Base-by-base conservation (phyloP, 2,797 vertebrate genomes). In the Sebastes alutus region DNA sequence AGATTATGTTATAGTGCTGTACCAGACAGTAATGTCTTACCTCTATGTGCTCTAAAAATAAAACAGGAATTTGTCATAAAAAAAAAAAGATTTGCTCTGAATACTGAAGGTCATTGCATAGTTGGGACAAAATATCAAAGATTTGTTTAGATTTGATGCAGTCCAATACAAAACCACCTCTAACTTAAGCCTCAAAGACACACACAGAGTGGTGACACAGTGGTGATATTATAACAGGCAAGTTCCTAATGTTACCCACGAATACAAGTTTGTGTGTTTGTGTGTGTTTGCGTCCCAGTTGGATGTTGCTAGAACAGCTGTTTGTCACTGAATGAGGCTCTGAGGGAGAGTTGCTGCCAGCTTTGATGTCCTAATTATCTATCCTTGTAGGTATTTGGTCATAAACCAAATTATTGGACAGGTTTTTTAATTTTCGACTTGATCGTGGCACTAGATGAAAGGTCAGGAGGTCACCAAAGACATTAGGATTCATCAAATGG, bases 281-380 rank as follows among this genome's bases (percentile, higher is more conserved):
- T 61, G 55, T 79, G 76, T 71, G 81, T 81, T 64, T 72, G 76
- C 77, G 73, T 82, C 87, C 87, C 82, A 68, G 82, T 85, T 88
- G 78, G 72, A 82, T 69, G 83, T 30, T 75, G 67, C 66, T 77
- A 30, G 82, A 92, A 92, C 93, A 93, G 91, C 91, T 94, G 93
- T 85, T 88, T 87, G 79, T 83, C 76, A 86, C 85, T 86, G 81
- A 87, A 87, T 87, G 74, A 85, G 81, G 81, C 81, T 82, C 92
- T 60, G 89, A 85, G 90, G 91, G 90, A 92, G 83, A 84, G 12
- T 23, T 16, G 35, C 81, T 81, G 61, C 80, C 82, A 60, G 86
- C 89, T 91, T 93, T 93, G 91, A 94, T 93, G 86, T 93, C 85
- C 80, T 88, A 89, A 90, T 91, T 85, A 92, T 83, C 75, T 60